These are phyloP conservation scores for Gila orcuttii DNA, from an alignment of 2,113 vertebrate species.

Conservation along the genomic window DNA sequence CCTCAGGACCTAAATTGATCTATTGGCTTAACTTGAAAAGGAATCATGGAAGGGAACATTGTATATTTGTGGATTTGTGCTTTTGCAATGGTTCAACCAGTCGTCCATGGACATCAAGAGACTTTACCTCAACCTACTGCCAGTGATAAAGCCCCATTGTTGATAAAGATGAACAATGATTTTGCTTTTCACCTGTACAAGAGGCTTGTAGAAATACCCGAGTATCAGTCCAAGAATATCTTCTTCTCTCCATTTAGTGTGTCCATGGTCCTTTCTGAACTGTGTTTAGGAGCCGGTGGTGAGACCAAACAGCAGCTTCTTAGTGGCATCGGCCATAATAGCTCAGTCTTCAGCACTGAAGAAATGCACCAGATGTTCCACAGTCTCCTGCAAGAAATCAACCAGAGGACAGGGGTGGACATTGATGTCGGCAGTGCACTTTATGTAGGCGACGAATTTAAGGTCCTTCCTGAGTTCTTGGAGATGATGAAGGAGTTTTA, in stretches of 20 bases:
- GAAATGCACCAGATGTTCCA: constrained; percentile 60
- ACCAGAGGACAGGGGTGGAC: constrained; percentile 32
- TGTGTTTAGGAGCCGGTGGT: constrained; percentile 72
- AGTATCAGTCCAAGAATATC: constrained; percentile 71
- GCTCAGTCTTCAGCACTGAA: constrained; percentile 35
- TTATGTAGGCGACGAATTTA: constrained; percentile 61
- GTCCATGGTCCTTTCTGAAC: constrained; percentile 74
- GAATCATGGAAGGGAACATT: constrained; percentile 8
- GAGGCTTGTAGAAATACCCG: constrained; percentile 61
- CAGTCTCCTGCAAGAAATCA: constrained; percentile 44
- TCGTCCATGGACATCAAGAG: not conserved
- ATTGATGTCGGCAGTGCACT: constrained; percentile 64
- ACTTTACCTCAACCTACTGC: not conserved
- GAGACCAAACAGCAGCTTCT: constrained; percentile 74
- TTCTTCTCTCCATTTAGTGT: constrained; percentile 81
- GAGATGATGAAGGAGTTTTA: constrained; percentile 64
- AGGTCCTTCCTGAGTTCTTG: constrained; percentile 61
- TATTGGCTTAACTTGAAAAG: not conserved
- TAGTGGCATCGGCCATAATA: constrained; percentile 66
- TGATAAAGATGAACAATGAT: constrained; percentile 68
- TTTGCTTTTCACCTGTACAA: constrained; percentile 77
- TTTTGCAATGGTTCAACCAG: constrained; percentile 15
- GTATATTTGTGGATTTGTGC: constrained; percentile 18
- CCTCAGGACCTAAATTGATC: not conserved
- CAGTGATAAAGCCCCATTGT: constrained; percentile 28